A percentile compares a stretch with the other conserved stretches of the same genome.
These are phyloP conservation scores for Lycocerus yunnanus DNA, from an alignment of 2,888 invertebrate genomes.

Conservation along the genomic window DNA sequence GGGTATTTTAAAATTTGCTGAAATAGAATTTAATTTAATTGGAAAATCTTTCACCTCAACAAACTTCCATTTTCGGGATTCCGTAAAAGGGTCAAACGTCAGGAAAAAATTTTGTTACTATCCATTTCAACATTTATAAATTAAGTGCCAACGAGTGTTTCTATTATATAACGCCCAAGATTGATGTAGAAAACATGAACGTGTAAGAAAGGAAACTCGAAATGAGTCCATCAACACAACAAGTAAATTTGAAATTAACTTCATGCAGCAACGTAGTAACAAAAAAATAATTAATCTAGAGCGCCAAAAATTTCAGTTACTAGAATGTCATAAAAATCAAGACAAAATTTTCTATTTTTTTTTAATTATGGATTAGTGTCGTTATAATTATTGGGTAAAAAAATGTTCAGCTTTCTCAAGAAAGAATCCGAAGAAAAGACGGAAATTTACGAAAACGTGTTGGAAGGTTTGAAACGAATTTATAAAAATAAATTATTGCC, in stretches of 20 bases:
- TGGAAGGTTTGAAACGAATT: conserved; percentile 91
- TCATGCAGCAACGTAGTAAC: background rate
- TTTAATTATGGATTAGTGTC: background rate
- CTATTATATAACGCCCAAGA: background rate
- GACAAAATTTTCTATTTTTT: background rate
- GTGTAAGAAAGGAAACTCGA: background rate
- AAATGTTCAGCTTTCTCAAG: conserved; percentile 87
- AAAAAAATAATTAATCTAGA: background rate
- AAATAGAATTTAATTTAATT: too few species aligned
- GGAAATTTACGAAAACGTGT: conserved; percentile 85
- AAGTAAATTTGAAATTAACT: background rate
- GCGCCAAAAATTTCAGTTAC: background rate
- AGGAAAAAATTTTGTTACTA: background rate
- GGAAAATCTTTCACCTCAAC: background rate
- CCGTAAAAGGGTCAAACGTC: background rate
- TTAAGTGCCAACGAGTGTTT: background rate
- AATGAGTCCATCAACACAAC: background rate
- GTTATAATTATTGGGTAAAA: conserved; percentile 40
- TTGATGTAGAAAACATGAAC: background rate
- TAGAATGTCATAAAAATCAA: background rate
- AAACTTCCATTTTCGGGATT: background rate
- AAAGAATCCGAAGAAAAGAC: conserved; percentile 66
- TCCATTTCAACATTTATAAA: background rate
- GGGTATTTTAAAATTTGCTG: too few species aligned
- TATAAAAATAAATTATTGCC: conserved; percentile 91